Evolutionary conservation across 2,113 vertebrate species (phyloP).

Genomic region (Chaetops frenatus): DNA sequence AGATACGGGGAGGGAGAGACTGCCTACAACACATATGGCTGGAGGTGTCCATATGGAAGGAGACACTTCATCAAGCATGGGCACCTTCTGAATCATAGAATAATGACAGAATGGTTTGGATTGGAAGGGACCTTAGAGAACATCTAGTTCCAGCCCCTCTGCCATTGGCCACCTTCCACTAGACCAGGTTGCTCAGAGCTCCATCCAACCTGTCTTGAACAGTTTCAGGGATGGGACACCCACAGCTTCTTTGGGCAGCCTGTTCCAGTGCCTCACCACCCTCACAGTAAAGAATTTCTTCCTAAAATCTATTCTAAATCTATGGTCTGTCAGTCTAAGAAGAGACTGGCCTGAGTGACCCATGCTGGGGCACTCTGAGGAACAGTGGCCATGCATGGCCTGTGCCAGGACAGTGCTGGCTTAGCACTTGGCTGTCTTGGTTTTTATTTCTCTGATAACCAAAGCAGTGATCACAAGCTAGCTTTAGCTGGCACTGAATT

Average conservation of each 20-base stretch:
- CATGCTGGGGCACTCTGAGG: accelerated
- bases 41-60: neutral
- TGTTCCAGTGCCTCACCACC: neutral
- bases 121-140: neutral
- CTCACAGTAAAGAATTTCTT: neutral
- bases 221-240: neutral
- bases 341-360: neutral
- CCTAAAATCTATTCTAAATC: neutral
- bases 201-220: neutral
- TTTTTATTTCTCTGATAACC: neutral
- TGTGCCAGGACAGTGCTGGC: neutral
- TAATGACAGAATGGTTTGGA: neutral
- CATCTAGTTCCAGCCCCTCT: neutral
- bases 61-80: neutral
- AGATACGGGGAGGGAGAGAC: accelerated
- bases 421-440: neutral
- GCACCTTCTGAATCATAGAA: neutral
- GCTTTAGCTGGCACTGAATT: neutral
- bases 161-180: neutral
- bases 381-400: neutral
- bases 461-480: neutral
- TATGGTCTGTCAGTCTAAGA: accelerated
- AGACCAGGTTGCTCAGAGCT: neutral
- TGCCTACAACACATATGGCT: accelerated
- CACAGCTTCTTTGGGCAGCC: neutral